Percentiles rank a stretch among this genome's conserved stretches.
Evolutionary conservation across 2,888 invertebrate genomes (phyloP).

Genomic region (Chrysotoxum bicinctum): DNA sequence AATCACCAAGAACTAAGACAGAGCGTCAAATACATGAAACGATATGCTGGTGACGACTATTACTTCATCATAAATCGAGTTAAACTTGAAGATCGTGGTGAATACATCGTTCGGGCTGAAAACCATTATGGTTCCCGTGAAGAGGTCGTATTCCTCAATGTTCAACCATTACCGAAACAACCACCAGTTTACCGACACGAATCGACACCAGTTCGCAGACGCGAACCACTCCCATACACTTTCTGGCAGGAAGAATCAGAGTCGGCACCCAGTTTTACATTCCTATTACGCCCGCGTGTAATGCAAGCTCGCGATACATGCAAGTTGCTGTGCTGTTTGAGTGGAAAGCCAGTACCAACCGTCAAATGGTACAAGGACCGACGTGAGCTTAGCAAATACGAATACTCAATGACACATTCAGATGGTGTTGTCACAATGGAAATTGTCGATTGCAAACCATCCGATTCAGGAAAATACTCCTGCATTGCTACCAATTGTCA

Average conservation of each 20-base stretch:
- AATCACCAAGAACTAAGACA: conserved; percentile 96
- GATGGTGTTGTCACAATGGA: conserved; percentile 99
- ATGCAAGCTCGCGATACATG: conserved; percentile 98
- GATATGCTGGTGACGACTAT: conserved; percentile 97
- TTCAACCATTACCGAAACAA: conserved; percentile 87
- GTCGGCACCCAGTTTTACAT: conserved; percentile 97
- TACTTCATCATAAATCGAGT: conserved; percentile 98
- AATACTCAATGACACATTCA: conserved; percentile 94
- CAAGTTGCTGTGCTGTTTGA: conserved; percentile 98
- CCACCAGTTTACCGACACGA: conserved; percentile 84
- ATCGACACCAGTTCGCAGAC: conserved; percentile 87
- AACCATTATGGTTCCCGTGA: conserved; percentile 98
- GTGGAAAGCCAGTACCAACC: conserved; percentile 96
- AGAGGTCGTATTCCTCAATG: conserved; percentile 97
- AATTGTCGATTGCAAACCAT: conserved; percentile 95
- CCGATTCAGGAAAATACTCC: conserved; percentile 97
- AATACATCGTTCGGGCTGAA: conserved; percentile 97
- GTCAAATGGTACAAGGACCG: conserved; percentile 97
- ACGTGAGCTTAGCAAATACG: conserved; percentile 93
- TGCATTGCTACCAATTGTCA: conserved; percentile 96
- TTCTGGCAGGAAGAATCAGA: conserved; percentile 97
- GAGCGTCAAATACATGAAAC: conserved; percentile 99
- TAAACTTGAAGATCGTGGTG: conserved; percentile 97
- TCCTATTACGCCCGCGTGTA: conserved; percentile 98
- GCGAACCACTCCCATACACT: conserved; percentile 92